Conservation (phyloP, 2,888 invertebrate genomes). For the Erebia epiphron region DNA sequence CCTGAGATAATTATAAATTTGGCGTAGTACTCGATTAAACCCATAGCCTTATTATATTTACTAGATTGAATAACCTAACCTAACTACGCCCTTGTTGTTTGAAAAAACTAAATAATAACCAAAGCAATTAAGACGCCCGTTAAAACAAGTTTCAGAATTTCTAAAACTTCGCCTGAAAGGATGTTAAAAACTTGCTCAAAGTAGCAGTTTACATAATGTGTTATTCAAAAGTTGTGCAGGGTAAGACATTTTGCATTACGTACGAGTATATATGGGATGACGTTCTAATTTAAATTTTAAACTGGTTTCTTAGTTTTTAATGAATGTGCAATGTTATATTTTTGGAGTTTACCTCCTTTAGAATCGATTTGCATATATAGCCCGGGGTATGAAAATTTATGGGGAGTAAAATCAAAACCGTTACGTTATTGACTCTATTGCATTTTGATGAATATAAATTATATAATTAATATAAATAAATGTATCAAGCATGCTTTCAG, state of each 20-base stretch:
- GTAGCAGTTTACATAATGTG: slow-evolving; percentile 6
- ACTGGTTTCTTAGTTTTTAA: not conserved
- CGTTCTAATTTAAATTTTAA: slow-evolving; percentile 11
- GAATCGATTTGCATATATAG: too few relatives aligned
- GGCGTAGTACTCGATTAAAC: not conserved
- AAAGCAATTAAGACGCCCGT: not conserved
- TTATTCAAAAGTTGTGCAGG: slow-evolving; percentile 2
- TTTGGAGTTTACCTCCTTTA: too few relatives aligned
- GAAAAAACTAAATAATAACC: not conserved
- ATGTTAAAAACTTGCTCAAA: not conserved
- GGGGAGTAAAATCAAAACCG: too few relatives aligned
- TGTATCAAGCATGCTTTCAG: too few relatives aligned
- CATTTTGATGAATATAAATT: too few relatives aligned
- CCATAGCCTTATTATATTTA: too few relatives aligned
- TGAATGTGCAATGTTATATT: not conserved
- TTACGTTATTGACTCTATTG: too few relatives aligned
- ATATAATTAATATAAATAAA: too few relatives aligned
- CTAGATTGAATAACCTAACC: too few relatives aligned
- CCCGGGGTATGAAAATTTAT: too few relatives aligned
- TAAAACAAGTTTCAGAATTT: not conserved
- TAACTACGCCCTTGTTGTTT: not conserved
- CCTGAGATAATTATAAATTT: too few relatives aligned
- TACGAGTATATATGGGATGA: not conserved
- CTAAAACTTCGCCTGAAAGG: not conserved
- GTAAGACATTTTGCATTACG: slow-evolving; percentile 9